Base-by-base conservation (phyloP, 2,888 invertebrate genomes). In the Anticlea derivata region DNA sequence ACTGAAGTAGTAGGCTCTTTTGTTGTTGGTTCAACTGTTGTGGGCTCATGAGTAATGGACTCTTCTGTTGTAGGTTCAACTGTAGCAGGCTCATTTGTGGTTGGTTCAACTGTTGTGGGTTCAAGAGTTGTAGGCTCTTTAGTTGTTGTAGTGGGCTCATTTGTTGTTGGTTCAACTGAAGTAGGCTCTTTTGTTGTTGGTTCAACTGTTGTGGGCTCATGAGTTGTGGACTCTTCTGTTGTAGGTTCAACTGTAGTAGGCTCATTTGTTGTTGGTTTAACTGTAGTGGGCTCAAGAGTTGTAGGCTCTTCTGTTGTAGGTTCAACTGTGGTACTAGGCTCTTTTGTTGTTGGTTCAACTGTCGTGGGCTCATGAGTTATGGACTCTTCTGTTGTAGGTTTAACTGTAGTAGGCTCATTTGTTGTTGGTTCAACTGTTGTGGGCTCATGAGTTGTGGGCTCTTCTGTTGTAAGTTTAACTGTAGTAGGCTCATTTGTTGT, bases 81-180 rank as follows among this genome's bases (percentile, higher is more conserved):
- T 26, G 51, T 41, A 5, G 17, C 31, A n/a, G 40, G 12, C 35
- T 26, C 27, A n/a, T n/a, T n/a, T 35, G 11, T 37, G 7, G 43
- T 44, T 23, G 39, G 13, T 29, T 37, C 17, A 0, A 17, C 7
- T 7, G 31, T n/a, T 1, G 31, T 31, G 1, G 31, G 33, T 22
- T 39, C 27, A n/a, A 34, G 48, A 5, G 60, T 58, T 20, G 47
- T 51, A 7, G 45, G 38, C 4, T 7, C 34, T 10, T 33, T n/a
- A n/a, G n/a, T n/a, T n/a, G n/a, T 12, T 35, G 53, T 46, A 11
- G 50, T 41, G 4, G 31, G 7, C 1, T 29, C 31, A 1, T 2
- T 5, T 17, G 31, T 31, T 7, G 31, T 31, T 5, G 31, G 17
- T n/a, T 31, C 31, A 17, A 3, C 31, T n/a, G 17, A 17, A 6